Conservation (phyloP, 53 echinoderm and acorn worm species). For the Astropecten irregularis region DNA sequence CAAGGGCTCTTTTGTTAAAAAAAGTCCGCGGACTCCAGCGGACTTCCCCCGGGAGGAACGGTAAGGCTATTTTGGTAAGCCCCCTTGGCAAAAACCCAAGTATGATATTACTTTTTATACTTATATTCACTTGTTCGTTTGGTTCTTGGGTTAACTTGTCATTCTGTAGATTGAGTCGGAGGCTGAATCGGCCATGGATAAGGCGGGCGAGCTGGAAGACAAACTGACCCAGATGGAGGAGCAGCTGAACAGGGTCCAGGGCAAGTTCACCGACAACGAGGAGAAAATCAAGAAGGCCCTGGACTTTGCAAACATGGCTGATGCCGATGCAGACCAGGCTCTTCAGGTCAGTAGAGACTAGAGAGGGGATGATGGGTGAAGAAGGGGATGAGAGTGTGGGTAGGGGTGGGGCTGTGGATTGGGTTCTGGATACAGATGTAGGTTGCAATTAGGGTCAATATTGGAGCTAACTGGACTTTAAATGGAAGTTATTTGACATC, state of each 20-base stretch:
- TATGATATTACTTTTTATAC: too few relatives aligned
- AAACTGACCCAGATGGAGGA: constrained; percentile 80
- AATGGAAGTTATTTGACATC: too few relatives aligned
- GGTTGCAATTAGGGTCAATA: too few relatives aligned
- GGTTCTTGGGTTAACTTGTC: too few relatives aligned
- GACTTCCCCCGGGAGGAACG: too few relatives aligned
- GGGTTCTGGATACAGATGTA: neutral
- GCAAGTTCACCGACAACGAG: constrained; percentile 76
- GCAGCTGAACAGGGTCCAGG: constrained; percentile 67
- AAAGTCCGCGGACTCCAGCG: too few relatives aligned
- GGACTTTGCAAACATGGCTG: constrained; percentile 70
- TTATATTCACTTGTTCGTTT: neutral
- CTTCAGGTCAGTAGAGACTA: constrained; percentile 46
- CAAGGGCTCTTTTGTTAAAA: too few relatives aligned
- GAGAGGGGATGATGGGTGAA: too few relatives aligned
- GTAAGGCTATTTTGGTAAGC: too few relatives aligned
- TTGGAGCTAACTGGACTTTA: too few relatives aligned
- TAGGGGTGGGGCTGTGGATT: neutral
- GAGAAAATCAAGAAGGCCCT: constrained; percentile 66
- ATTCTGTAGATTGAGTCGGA: constrained; percentile 89
- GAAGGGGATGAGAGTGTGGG: neutral
- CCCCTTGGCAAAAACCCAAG: too few relatives aligned
- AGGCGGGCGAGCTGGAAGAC: constrained; percentile 55
- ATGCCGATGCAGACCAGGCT: constrained; percentile 62
- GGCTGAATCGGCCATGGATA: constrained; percentile 68